Percentiles rank a stretch among this genome's conserved stretches.
Conservation (phyloP, 2,888 invertebrate genomes). For the Thecophora atra region DNA sequence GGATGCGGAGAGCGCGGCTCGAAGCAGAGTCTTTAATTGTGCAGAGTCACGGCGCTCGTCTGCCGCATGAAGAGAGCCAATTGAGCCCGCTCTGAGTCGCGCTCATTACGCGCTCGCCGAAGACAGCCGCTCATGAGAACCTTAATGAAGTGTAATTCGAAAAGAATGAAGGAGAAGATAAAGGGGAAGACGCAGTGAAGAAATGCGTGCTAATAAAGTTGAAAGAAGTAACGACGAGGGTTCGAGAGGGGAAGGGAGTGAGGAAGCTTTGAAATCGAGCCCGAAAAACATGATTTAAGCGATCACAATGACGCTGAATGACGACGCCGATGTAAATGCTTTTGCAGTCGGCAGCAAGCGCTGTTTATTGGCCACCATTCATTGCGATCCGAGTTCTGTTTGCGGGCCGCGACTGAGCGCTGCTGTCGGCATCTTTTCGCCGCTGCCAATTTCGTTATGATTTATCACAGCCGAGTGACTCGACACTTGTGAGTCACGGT, state of each 20-base stretch:
- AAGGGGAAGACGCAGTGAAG: constrained; percentile 47
- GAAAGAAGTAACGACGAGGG: constrained; percentile 1
- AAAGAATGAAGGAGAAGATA: constrained; percentile 37
- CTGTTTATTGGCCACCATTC: constrained; percentile 23
- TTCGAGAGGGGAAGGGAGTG: constrained; percentile 7
- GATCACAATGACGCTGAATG: constrained; percentile 25
- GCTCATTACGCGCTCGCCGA: constrained; percentile 45
- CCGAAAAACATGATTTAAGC: constrained; percentile 33
- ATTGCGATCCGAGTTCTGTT: constrained; percentile 3
- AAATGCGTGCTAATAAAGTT: constrained; percentile 47
- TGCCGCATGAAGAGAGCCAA: constrained; percentile 54
- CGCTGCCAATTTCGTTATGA: constrained; percentile 53
- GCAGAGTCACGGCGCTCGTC: constrained; percentile 20
- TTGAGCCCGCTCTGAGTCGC: constrained; percentile 47
- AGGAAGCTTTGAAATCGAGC: constrained; percentile 46
- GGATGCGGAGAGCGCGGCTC: constrained; percentile 19
- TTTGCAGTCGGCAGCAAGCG: constrained; percentile 18
- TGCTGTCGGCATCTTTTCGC: constrained; percentile 60
- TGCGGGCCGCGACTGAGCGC: constrained; percentile 44
- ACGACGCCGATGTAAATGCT: constrained; percentile 19
- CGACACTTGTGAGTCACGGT: constrained; percentile 50
- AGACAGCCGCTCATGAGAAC: constrained; percentile 59
- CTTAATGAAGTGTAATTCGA: constrained; percentile 28
- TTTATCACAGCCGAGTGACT: constrained; percentile 62
- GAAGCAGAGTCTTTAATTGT: constrained; percentile 36